Evolutionary conservation across 1,140 invertebrate genomes (phyloP).

Genomic region (Plutomurus gul): DNA sequence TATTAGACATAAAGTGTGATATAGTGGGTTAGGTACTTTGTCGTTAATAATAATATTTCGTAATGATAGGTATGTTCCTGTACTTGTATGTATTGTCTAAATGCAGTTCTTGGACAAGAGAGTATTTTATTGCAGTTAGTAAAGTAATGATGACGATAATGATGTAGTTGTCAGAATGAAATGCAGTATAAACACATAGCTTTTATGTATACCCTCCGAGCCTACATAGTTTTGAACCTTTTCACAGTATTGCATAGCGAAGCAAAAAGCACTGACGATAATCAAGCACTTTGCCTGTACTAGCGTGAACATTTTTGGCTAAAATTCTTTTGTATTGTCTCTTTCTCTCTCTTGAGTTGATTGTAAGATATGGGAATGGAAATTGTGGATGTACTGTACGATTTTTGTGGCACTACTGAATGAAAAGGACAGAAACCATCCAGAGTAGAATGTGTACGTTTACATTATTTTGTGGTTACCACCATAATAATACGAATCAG

Average conservation of each 20-base stretch:
- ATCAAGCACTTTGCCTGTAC: not conserved
- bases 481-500: constrained; percentile 13
- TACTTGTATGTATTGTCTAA: not conserved
- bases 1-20: too few relatives aligned
- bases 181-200: not conserved
- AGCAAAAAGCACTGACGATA: not conserved
- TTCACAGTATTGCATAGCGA: too few relatives aligned
- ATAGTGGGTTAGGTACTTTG: not conserved
- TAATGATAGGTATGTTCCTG: not conserved
- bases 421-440: not conserved
- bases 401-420: not conserved
- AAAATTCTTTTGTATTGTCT: constrained; percentile 17
- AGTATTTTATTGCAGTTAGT: not conserved
- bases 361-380: constrained; percentile 21
- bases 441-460: too few relatives aligned
- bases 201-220: not conserved
- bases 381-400: not conserved
- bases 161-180: not conserved
- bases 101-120: not conserved
- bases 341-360: not conserved
- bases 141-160: not conserved
- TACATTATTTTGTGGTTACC: constrained; percentile 13
- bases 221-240: not conserved
- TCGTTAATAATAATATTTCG: not conserved
- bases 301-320: not conserved